Conservation (phyloP, 2,797 vertebrate species). For the Hemibagrus guttatus region DNA sequence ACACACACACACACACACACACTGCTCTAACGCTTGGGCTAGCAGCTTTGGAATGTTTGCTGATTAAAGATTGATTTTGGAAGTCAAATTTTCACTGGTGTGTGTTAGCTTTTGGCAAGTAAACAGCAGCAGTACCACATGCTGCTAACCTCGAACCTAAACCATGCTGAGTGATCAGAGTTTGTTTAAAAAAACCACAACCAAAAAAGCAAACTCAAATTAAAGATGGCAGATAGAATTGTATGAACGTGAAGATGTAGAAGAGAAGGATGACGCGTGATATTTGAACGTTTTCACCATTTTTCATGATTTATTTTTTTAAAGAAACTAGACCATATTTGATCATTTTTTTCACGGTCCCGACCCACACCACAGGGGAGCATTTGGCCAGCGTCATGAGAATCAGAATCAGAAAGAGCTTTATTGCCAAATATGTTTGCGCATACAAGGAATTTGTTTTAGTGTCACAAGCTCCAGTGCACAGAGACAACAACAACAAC, state of each 20-base stretch:
- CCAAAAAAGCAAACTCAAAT: background rate
- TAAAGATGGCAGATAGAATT: background rate
- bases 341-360: background rate
- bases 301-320: background rate
- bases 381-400: constrained; percentile 10
- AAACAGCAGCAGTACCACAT: constrained; percentile 4
- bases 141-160: background rate
- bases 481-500: no score
- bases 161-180: background rate
- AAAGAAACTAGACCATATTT: background rate
- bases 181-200: background rate
- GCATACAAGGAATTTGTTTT: no score
- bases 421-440: no score
- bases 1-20: background rate
- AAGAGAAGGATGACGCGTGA: background rate
- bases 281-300: background rate
- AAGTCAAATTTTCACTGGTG: background rate
- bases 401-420: no score
- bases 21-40: background rate
- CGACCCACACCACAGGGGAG: background rate
- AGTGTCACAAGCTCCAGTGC: no score
- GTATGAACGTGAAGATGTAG: background rate
- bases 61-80: background rate
- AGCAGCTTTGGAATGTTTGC: background rate
- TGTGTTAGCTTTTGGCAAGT: constrained; percentile 9